Base-by-base conservation (phyloP, 1,140 invertebrate species). In the Lepidurus apus region DNA sequence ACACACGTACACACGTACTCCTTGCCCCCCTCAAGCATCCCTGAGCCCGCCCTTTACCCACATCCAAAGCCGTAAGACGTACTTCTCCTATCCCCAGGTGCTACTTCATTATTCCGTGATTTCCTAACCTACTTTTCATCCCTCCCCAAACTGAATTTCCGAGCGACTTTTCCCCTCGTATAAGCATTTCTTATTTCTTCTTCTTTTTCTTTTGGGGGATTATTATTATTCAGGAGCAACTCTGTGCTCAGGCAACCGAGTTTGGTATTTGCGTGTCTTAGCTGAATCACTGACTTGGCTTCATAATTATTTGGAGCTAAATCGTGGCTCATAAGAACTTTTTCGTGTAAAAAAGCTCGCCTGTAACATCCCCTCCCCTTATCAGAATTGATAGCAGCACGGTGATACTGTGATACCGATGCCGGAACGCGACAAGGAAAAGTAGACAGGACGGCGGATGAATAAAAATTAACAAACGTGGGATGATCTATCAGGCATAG, bases 51-150 rank as follows among this genome's bases (percentile, higher is more conserved):
- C 53, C 53, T 65, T 65, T 65, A 65, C 17, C 34, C 34, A 34
- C 34, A 34, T 34, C 34, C 34, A 34, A 34, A 34, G 17, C 53
- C 53, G 21, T 65, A 65, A 65, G 53, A 13, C 21, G 53, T 65
- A 65, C 53, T 65, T 21, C 17, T 65, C 8, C 4, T 65, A n/a
- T 65, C 53, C 53, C 53, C 53, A 65, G 53, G 53, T 65, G 53
- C 53, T 65, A 65, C 53, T 65, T 65, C 53, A 65, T 65, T 65
- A 65, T 65, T 65, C 53, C 53, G 53, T 65, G 53, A 65, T 65
- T 65, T 65, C 21, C 53, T 21, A 21, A 65, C 17, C 53, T 65
- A 65, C 21, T 65, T 65, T 21, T n/a, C 21, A 13, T 65, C 13
- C 53, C 53, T 17, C 45, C 45, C 10, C 21, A 65, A 65, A 65